Evolutionary conservation across 1,140 invertebrate genomes (phyloP), one percentile per base, ranked within the genome.

Genomic region (Drosophila neocordata): DNA sequence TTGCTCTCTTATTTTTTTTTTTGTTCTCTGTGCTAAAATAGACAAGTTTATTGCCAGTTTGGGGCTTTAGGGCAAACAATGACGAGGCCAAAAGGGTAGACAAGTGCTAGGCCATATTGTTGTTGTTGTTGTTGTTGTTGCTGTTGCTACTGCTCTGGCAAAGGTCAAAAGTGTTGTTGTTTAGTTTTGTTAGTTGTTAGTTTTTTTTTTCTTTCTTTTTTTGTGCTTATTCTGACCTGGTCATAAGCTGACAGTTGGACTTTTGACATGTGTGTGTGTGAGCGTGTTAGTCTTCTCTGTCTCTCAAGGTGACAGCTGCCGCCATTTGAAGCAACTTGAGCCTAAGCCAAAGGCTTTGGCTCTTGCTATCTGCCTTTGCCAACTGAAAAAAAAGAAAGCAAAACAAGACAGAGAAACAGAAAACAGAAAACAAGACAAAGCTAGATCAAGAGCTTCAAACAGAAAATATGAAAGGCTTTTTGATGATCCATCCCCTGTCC

Each of bases 41-140:
- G 83, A 85, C 81, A 85, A 87, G 81, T 87, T 85, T 85, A 85
- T 85, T 85, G 82, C 81, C 81, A 85, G 81, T 87, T 84, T 83
- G 77, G 81, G 73, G 82, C 82, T 79, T 77, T 69, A 74, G 74
- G 74, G 74, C 74, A 85, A 85, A 85, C 81, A 85, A 87, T 81
- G 81, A 87, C 82, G 82, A 82, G 78, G 81, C 82, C 78, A 87
- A 82, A 80, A 82, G 81, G 81, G 74, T 82, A 87, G 81, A 87
- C 81, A 82, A 85, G 73, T 74, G 77, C 73, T 68, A 38, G 66
- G 51, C 76, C 72, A 65, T 70, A 74, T 77, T 80, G 20, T 44
- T 20, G 9, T 48, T 41, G 37, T 12, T 24, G 38, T 44, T 51
- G n/a, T 31, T 27, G 35, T 44, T 44, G 37, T 24, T 56, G 7